Evolutionary conservation across 92 coral and sea anemone genomes (phyloP).

Genomic region (Parazoanthus atlanticus): DNA sequence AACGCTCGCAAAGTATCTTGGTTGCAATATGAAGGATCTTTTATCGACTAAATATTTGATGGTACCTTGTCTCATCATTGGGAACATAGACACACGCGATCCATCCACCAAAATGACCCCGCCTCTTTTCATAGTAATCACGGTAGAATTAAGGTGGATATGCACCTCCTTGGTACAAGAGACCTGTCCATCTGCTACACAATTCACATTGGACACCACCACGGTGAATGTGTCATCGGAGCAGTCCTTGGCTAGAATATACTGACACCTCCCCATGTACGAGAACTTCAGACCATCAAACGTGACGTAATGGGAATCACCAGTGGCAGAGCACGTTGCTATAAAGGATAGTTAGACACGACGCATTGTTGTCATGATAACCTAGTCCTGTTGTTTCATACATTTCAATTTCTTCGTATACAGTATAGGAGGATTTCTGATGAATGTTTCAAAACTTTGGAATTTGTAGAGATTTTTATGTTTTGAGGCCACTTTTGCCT

Average conservation of each 20-base stretch:
- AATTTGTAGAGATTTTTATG: too few relatives aligned
- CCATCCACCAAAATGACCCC: constrained; percentile 65
- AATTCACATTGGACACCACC: constrained; percentile 73
- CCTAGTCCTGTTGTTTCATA: background rate
- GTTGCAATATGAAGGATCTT: too few relatives aligned
- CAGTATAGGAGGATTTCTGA: too few relatives aligned
- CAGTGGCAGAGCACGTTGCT: constrained; percentile 87
- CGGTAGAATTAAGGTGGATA: constrained; percentile 66
- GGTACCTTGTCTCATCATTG: constrained; percentile 61
- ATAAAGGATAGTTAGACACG: background rate
- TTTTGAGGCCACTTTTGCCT: too few relatives aligned
- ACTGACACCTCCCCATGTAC: constrained; percentile 76
- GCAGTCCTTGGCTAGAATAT: constrained; percentile 87
- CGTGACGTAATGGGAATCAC: constrained; percentile 89
- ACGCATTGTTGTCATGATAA: background rate
- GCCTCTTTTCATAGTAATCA: constrained; percentile 63
- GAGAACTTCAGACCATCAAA: constrained; percentile 87
- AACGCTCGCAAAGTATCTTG: background rate
- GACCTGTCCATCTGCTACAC: constrained; percentile 67
- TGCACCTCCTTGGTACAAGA: constrained; percentile 72
- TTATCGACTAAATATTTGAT: background rate
- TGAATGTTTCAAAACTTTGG: too few relatives aligned
- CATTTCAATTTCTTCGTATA: too few relatives aligned
- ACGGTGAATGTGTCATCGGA: constrained; percentile 69
- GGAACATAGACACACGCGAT: constrained; percentile 55